These are phyloP conservation scores for Lagodon rhomboides DNA, from an alignment of 2,797 vertebrate species.

Conservation along the genomic window DNA sequence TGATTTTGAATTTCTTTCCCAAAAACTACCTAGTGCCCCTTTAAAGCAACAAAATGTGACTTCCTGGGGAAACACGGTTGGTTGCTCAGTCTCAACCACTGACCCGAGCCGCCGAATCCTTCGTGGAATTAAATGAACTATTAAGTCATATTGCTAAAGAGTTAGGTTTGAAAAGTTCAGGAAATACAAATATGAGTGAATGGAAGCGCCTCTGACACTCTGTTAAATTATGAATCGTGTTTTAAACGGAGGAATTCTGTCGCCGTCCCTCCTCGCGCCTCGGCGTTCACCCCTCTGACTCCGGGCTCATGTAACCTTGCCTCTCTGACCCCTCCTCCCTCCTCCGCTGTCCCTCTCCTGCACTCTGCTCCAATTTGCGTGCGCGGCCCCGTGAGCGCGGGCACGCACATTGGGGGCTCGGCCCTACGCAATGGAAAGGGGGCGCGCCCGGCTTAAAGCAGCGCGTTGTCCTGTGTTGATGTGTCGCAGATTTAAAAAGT, in stretches of 20 bases:
- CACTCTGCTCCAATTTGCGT: constrained; percentile 76
- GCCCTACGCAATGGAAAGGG: constrained; percentile 79
- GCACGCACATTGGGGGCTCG: constrained; percentile 77
- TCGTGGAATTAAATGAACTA: not conserved
- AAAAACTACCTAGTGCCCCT: no score
- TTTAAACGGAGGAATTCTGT: not conserved
- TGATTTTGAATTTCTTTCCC: no score
- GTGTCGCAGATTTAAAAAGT: constrained; percentile 89
- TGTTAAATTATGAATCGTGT: not conserved
- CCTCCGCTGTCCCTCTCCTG: constrained; percentile 53
- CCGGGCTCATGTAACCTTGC: constrained; percentile 50
- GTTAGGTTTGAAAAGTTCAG: not conserved
- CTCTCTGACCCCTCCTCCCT: constrained; percentile 30
- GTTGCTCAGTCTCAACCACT: no score
- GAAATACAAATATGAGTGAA: not conserved
- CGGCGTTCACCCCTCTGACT: not conserved
- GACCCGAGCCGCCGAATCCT: not conserved
- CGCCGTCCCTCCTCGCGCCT: not conserved
- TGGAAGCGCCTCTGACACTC: not conserved
- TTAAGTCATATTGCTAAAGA: not conserved
- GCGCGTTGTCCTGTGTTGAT: constrained; percentile 83
- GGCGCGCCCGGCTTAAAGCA: constrained; percentile 77
- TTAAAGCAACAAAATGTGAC: no score
- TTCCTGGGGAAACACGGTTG: no score
- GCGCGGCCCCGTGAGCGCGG: constrained; percentile 67